Conservation (phyloP, 1,140 invertebrate species). For the Drosophila grimshawi region DNA sequence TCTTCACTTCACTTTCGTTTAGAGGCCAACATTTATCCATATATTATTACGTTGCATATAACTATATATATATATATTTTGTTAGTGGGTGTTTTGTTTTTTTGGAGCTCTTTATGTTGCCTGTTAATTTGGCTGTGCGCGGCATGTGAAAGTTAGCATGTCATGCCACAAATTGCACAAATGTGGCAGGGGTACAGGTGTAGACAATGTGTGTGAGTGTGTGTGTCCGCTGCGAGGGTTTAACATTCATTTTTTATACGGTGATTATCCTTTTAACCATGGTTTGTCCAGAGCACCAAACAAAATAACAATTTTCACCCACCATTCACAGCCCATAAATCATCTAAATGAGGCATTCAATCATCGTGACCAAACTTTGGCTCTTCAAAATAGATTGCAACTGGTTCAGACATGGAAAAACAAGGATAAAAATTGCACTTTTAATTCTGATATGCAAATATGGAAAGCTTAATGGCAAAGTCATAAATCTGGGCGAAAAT, state of each 20-base stretch:
- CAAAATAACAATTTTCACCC: constrained; percentile 40
- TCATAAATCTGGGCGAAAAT: not conserved
- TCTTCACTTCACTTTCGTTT: constrained; percentile 79
- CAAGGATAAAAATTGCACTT: not conserved
- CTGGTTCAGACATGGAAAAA: not conserved
- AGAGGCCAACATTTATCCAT: constrained; percentile 12
- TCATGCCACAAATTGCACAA: constrained; percentile 72
- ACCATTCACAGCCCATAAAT: constrained; percentile 77
- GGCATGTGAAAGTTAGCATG: constrained; percentile 73
- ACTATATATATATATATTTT: constrained; percentile 6
- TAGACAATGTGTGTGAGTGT: not conserved
- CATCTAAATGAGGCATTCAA: constrained; percentile 71
- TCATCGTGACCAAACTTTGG: constrained; percentile 38
- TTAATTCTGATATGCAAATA: constrained; percentile 3
- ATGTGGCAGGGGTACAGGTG: constrained; percentile 48
- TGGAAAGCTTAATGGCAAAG: not conserved
- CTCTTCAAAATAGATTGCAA: constrained; percentile 13
- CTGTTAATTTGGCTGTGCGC: constrained; percentile 61
- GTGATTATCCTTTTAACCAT: constrained; percentile 53
- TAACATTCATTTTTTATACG: constrained; percentile 49
- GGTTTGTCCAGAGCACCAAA: constrained; percentile 22
- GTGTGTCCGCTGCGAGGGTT: constrained; percentile 33
- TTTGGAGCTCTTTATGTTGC: constrained; percentile 37
- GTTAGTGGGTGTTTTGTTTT: constrained; percentile 66
- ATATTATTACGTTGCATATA: not conserved